phyloP scores from a whole-genome alignment of 2,113 vertebrate species.

The Rhea americana region DNA sequence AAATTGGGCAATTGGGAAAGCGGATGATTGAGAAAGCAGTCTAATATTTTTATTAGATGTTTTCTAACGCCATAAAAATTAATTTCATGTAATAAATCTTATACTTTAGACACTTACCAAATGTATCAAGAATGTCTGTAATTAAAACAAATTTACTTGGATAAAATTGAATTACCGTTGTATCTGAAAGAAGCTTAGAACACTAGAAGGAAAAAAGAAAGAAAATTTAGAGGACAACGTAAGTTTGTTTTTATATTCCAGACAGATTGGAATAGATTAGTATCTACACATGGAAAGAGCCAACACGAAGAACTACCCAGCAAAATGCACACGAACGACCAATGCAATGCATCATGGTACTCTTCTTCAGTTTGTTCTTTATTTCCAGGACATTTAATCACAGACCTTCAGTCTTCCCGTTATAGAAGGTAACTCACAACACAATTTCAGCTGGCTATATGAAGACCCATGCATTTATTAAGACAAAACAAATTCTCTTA shows the following conservation, averaged over 20 bases:
- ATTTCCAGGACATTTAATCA: not conserved
- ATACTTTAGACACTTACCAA: constrained; percentile 81
- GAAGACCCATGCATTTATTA: not conserved
- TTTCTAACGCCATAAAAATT: not conserved
- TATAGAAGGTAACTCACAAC: not conserved
- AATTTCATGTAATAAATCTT: not conserved
- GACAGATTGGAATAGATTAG: not conserved
- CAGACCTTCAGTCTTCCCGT: not conserved
- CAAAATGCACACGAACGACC: not conserved
- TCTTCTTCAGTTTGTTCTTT: not conserved
- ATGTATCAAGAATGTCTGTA: constrained; percentile 97
- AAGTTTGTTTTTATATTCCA: not conserved
- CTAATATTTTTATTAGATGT: not conserved
- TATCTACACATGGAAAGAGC: not conserved
- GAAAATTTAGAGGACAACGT: not conserved
- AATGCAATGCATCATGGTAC: not conserved
- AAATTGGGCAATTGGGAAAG: not conserved
- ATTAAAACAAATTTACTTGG: constrained; percentile 99
- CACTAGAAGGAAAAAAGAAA: constrained; percentile 79
- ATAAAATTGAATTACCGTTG: constrained; percentile 96
- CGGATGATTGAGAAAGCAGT: not conserved
- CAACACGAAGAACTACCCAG: not conserved
- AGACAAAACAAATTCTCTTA: not conserved
- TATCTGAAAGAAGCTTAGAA: constrained; percentile 97
- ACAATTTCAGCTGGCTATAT: not conserved